These are phyloP conservation scores for Actinemys pallida DNA, from an alignment of 2,113 vertebrate species.

Conservation along the genomic window DNA sequence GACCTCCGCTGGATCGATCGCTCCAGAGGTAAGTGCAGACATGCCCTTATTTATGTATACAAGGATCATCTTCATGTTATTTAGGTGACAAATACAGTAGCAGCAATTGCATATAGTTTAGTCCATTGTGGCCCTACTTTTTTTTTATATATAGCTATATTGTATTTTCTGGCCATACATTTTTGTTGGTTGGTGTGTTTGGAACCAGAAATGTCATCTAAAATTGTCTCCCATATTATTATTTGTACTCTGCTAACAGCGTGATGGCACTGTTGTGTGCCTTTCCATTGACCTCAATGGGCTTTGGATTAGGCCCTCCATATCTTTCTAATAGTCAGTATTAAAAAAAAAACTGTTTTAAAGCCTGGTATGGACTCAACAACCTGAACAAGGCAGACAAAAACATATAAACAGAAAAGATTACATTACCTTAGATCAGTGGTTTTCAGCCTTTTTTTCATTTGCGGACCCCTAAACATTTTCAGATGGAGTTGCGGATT, in stretches of 20 bases:
- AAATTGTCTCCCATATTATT: not conserved
- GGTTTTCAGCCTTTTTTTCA: not conserved
- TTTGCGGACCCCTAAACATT: not conserved
- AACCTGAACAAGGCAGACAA: not conserved
- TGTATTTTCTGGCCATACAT: not conserved
- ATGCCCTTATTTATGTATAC: not conserved
- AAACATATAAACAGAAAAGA: not conserved
- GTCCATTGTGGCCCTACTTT: not conserved
- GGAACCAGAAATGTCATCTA: not conserved
- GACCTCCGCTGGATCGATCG: no score
- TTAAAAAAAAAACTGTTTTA: not conserved
- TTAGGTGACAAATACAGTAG: not conserved
- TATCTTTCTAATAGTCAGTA: not conserved
- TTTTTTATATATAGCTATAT: not conserved
- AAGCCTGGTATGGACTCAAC: not conserved
- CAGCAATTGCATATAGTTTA: not conserved
- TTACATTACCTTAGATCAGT: not conserved
- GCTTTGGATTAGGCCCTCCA: not conserved
- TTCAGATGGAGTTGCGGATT: no score
- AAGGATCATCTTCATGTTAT: not conserved
- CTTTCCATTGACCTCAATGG: not conserved
- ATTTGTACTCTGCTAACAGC: not conserved
- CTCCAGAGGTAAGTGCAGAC: no score
- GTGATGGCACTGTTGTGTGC: not conserved
- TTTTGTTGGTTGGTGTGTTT: not conserved